Base-by-base conservation (phyloP, 2,797 vertebrate species). In the Channa striata region DNA sequence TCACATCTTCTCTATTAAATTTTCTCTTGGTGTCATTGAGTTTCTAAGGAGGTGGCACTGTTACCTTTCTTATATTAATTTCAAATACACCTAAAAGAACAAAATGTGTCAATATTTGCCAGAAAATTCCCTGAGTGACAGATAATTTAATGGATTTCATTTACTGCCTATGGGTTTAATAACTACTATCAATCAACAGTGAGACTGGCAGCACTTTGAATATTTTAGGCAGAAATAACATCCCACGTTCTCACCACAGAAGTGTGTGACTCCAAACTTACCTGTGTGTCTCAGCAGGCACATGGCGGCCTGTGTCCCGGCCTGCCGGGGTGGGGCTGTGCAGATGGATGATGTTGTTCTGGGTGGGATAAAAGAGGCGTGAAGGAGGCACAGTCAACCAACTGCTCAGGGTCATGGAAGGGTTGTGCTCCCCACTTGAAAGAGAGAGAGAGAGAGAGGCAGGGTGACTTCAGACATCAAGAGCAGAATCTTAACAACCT, bases 321-420 rank as follows among this genome's bases (percentile, higher is more conserved):
- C 14, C 72, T 81, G 78, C 81, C 21, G 36, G 34, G 40, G 16
- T 30, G 25, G 25, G 25, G 25, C 5, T 6, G 1, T 46, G 70
- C 80, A 84, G 92, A 91, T 84, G 89, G 91, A 87, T 65, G 64
- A 85, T 76, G 77, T 86, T 89, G 80, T 85, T 81, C 76, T 82
- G 85, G 81, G 81, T 49, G 84, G 80, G 81, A 80, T 79, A 75
- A 84, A 85, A 91, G 89, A 90, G 75, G 84, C 85, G 88, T 91
- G 85, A 89, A 92, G 78, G 84, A 76, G 87, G 83, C 60, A 37
- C 80, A 68, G 84, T 74, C 83, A 70, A 67, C 89, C 87, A 90
- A 89, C 91, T 89, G 91, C 84, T 89, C 80, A 83, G 90, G 92
- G 91, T 93, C 91, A 91, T 52, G 36, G 50, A 76, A 80, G 89